Evolutionary conservation across 1,140 invertebrate genomes (phyloP).

Genomic region (Cheumatopsyche charites): DNA sequence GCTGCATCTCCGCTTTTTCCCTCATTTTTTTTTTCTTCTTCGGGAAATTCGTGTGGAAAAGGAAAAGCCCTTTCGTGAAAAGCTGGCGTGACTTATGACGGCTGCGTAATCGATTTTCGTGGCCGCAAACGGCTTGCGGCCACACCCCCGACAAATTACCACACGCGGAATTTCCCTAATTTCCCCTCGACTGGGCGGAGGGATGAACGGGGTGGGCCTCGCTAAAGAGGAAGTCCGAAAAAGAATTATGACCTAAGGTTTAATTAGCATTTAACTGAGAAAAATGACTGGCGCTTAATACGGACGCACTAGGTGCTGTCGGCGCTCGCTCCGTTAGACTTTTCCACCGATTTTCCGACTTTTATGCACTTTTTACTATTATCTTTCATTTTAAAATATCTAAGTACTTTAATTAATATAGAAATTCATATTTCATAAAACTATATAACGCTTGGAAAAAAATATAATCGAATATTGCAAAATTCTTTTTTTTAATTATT

Average conservation of each 20-base stretch:
- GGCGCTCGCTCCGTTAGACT: neutral
- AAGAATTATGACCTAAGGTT: slow-evolving; percentile 22
- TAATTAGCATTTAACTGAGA: slow-evolving; percentile 33
- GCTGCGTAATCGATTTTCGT: slow-evolving; percentile 25
- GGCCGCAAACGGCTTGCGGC: slow-evolving; percentile 27
- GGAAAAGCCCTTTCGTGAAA: neutral
- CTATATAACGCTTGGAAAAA: too few species aligned
- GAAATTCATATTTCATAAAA: too few species aligned
- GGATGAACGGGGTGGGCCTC: neutral
- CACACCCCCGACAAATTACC: slow-evolving; percentile 25
- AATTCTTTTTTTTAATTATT: too few species aligned
- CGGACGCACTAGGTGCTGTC: slow-evolving; percentile 20
- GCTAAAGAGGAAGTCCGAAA: neutral
- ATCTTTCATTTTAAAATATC: neutral
- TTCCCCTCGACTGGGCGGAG: neutral
- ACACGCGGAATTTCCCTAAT: slow-evolving; percentile 25
- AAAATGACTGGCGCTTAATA: slow-evolving; percentile 23
- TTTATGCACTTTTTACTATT: neutral
- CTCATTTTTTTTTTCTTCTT: too few species aligned
- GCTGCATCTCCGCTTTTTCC: too few species aligned
- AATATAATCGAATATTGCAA: too few species aligned
- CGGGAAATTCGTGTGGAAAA: too few species aligned
- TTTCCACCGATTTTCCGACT: neutral
- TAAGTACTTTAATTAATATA: neutral
- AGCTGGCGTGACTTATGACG: slow-evolving; percentile 19